phyloP scores from a whole-genome alignment of 2,113 vertebrate species.

The Suricata suricatta region DNA sequence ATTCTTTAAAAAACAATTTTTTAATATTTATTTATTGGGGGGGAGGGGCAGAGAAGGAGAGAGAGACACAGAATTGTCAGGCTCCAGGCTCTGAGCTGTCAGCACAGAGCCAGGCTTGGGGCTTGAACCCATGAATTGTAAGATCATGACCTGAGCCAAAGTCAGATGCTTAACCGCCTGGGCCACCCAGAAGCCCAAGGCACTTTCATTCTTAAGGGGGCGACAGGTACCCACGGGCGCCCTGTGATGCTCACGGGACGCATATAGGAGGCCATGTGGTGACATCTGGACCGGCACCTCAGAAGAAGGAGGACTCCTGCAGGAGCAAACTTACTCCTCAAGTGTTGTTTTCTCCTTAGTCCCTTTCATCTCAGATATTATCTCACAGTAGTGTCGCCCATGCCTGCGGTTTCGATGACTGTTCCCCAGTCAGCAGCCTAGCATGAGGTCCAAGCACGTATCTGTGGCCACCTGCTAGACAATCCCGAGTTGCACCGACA shows the following conservation, averaged over 20 bases:
- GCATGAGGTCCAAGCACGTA: not conserved
- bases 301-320: not conserved
- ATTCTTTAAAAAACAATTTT: not conserved
- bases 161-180: no score
- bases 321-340: not conserved
- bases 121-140: no score
- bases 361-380: not conserved
- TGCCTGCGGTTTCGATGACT: not conserved
- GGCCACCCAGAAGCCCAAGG: no score
- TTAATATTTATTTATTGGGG: no score
- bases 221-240: rapidly evolving
- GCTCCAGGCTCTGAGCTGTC: no score
- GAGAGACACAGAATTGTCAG: no score
- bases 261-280: not conserved
- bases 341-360: not conserved
- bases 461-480: not conserved
- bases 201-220: rapidly evolving
- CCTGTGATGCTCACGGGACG: rapidly evolving
- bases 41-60: no score
- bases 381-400: not conserved
- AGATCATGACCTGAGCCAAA: no score
- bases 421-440: not conserved
- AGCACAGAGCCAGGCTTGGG: no score
- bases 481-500: not conserved
- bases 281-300: not conserved